Evolutionary conservation across 2,113 vertebrate genomes (phyloP), one percentile per base, ranked within the genome.

Genomic region (Corydoras sp.): DNA sequence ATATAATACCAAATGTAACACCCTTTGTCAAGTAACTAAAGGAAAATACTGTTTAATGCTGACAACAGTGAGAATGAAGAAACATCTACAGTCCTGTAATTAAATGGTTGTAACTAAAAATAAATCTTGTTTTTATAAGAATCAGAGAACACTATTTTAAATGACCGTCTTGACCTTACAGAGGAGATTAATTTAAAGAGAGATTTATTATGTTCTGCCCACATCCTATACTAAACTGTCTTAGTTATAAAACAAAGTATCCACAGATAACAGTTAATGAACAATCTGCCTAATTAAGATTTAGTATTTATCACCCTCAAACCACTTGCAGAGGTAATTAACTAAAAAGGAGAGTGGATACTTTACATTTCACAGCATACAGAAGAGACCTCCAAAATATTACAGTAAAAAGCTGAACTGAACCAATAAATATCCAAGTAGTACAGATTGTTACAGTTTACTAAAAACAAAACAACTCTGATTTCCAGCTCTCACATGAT

Each of bases 271-370:
- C 10, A 15, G 13, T 10, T 59, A 73, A 79, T 65, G 49, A 69
- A 75, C 63, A 76, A 69, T 65, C 56, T 51, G 62, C 53, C 68
- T 74, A 76, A 72, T 77, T 79, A 77, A 68, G 73, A 79, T 73
- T 65, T 71, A 75, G 35, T 54, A 68, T 79, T 83, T 78, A 75
- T 79, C 76, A 71, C 64, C 64, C 55, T 59, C 54, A 50, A 62
- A 80, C 82, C 56, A 55, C 77, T 86, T 83, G 83, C 88, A 86
- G 80, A 55, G 72, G 65, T 72, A 82, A 83, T 84, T 88, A 79
- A 85, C 80, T 83, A 76, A 83, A 84, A 81, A 79, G 81, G 76
- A 85, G 79, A 83, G 78, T 7, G 2, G 4, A 56, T 61, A 69
- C 70, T 65, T 69, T 43, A 43, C 7, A 43, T 43, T 43, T 43